Percentiles rank a stretch among this genome's conserved stretches.
Evolutionary conservation across 2,113 vertebrate species (phyloP).

Genomic region (Prietella phreatophila): DNA sequence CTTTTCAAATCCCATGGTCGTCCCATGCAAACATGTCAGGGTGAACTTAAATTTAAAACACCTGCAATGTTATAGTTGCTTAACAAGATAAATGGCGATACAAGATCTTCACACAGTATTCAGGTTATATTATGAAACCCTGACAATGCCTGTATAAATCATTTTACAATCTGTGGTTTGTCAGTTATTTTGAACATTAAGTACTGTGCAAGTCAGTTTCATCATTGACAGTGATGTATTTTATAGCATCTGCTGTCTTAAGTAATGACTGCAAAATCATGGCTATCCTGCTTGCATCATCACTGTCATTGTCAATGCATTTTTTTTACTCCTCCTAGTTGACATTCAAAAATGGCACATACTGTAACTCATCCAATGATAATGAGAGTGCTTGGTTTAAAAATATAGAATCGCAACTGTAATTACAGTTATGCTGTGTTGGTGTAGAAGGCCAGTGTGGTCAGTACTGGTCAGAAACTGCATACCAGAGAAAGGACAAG

Average conservation of each 20-base stretch:
- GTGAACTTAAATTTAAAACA: not conserved
- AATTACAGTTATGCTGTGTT: not conserved
- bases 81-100: not conserved
- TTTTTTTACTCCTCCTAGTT: not conserved
- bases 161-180: conserved; percentile 1
- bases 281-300: not conserved
- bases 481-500: not conserved
- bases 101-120: not conserved
- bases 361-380: not conserved
- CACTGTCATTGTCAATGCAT: not conserved
- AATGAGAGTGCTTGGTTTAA: not conserved
- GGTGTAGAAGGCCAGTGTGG: not conserved
- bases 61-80: not conserved
- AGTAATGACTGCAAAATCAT: conserved; percentile 9
- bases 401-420: not conserved
- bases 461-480: not conserved
- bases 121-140: not conserved
- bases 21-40: not conserved
- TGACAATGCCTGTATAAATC: not conserved
- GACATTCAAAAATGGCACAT: conserved; percentile 7
- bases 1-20: not conserved
- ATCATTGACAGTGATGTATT: not conserved
- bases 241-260: not conserved
- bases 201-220: not conserved
- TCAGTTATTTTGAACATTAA: conserved; percentile 10